Percentiles rank a stretch among this genome's conserved stretches.
phyloP scores from a whole-genome alignment of 2,888 invertebrate genomes.

The Seira sanloemensis region DNA sequence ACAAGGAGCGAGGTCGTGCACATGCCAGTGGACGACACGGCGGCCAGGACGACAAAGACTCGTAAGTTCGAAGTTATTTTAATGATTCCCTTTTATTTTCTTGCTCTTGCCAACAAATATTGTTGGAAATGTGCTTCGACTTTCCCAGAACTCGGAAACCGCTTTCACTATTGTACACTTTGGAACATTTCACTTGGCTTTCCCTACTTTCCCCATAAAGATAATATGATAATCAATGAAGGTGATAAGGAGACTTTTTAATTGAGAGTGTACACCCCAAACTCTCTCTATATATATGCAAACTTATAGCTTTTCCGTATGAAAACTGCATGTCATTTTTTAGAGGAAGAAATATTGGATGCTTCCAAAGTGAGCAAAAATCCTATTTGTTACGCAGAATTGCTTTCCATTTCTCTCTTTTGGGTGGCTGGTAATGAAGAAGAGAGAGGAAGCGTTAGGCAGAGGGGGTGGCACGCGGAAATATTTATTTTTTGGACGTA shows the following conservation, averaged over 20 bases:
- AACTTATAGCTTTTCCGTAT: too few species aligned
- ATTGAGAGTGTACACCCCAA: too few species aligned
- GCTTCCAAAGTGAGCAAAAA: not conserved
- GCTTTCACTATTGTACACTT: too few species aligned
- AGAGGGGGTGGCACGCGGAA: constrained; percentile 4
- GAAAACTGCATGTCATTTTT: not conserved
- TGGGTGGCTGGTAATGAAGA: not conserved
- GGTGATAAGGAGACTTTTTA: too few species aligned
- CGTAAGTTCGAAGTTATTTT: too few species aligned
- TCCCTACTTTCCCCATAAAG: too few species aligned
- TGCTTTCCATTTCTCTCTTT: not conserved
- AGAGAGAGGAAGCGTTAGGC: constrained; percentile 19
- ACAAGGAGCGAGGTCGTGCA: constrained; percentile 84
- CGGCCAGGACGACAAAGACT: constrained; percentile 74
- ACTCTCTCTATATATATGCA: not conserved
- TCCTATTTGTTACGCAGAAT: not conserved
- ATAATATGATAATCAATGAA: too few species aligned
- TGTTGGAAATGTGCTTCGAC: too few species aligned
- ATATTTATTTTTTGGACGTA: constrained; percentile 20
- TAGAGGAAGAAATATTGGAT: not conserved
- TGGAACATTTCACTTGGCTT: too few species aligned
- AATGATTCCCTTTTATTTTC: too few species aligned
- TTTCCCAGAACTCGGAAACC: too few species aligned
- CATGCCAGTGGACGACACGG: constrained; percentile 77
- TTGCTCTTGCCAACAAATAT: too few species aligned